These are phyloP conservation scores for Fringilla coelebs DNA, from an alignment of 2,797 vertebrate genomes.

Conservation along the genomic window DNA sequence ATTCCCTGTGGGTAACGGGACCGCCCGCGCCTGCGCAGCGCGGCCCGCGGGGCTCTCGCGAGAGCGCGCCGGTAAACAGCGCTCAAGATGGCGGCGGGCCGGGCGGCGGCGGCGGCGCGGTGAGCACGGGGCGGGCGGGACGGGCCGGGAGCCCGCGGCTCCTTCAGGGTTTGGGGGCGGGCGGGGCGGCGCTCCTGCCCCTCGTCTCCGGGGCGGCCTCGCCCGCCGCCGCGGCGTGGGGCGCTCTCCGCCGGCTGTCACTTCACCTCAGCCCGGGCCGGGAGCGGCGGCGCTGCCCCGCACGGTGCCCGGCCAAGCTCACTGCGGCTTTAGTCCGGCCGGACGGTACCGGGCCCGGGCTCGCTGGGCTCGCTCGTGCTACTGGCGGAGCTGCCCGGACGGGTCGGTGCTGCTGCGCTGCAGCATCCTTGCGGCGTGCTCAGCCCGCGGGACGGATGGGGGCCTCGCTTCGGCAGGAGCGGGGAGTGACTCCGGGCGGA, in stretches of 20 bases:
- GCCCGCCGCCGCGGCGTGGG: neutral
- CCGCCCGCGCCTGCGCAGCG: neutral
- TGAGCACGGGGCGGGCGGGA: neutral
- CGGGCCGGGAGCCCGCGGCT: neutral
- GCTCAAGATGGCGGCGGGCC: constrained; percentile 36
- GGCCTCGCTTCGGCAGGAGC: fast-evolving
- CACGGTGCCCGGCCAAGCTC: neutral
- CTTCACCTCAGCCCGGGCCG: neutral
- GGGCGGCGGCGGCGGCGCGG: neutral
- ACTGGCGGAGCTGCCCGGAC: neutral
- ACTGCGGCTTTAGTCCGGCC: neutral
- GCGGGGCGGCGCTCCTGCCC: neutral
- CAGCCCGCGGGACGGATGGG: neutral
- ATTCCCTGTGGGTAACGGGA: fast-evolving
- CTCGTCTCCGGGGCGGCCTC: neutral
- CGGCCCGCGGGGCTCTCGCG: neutral
- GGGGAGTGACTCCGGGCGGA: fast-evolving
- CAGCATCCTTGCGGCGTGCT: neutral
- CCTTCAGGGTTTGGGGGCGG: too few species aligned
- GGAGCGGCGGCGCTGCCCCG: neutral
- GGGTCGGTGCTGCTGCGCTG: neutral
- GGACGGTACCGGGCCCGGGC: neutral
- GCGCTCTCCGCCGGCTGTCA: neutral
- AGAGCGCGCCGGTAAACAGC: constrained; percentile 1
- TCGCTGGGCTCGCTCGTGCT: neutral